These are phyloP conservation scores for Bicyclus anynana DNA, from an alignment of 1,140 invertebrate species.

Conservation along the genomic window DNA sequence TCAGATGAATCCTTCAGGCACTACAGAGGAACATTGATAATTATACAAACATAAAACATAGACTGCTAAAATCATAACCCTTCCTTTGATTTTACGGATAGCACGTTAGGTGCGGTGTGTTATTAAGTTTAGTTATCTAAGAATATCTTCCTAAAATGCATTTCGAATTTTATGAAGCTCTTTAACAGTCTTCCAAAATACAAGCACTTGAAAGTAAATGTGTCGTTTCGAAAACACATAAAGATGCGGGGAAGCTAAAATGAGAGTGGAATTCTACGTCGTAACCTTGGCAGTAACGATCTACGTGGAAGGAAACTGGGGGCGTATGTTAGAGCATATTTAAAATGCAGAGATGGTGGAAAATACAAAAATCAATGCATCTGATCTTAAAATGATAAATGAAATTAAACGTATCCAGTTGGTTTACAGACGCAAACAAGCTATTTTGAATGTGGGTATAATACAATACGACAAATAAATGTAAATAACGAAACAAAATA, in stretches of 20 bases:
- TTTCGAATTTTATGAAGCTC: background rate
- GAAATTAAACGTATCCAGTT: too few species aligned
- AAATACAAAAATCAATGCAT: background rate
- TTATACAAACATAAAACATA: too few species aligned
- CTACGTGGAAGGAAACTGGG: conserved; percentile 1
- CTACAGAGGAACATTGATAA: too few species aligned
- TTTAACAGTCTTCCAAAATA: background rate
- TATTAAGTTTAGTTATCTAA: background rate
- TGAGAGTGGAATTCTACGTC: conserved; percentile 13
- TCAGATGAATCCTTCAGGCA: too few species aligned
- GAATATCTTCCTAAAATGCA: background rate
- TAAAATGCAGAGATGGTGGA: background rate
- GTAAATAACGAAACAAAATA: too few species aligned
- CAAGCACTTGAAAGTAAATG: conserved; percentile 5
- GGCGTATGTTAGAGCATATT: background rate
- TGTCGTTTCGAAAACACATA: conserved; percentile 4
- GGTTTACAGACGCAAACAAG: too few species aligned
- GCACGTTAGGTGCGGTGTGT: background rate
- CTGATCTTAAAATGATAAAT: too few species aligned
- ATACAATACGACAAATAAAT: too few species aligned
- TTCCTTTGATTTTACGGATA: too few species aligned
- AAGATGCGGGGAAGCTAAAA: conserved; percentile 9
- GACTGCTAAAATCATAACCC: too few species aligned
- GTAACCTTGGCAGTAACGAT: conserved; percentile 9
- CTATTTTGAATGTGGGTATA: too few species aligned